Conservation (phyloP, 2,113 vertebrate genomes). For the Misgurnus anguillicaudatus region DNA sequence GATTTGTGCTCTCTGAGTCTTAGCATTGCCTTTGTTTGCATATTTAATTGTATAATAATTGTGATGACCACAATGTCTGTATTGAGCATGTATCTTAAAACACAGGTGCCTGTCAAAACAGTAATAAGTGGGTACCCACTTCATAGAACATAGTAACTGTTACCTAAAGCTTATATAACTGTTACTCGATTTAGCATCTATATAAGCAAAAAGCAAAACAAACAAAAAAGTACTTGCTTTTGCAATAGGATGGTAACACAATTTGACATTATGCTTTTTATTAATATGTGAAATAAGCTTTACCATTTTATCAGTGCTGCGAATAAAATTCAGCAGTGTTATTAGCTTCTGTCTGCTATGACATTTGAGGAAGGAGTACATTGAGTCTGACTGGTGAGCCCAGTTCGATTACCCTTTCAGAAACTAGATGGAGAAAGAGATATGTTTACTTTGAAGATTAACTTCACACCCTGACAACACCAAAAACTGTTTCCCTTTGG, state of each 20-base stretch:
- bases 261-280: background rate
- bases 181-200: too few relatives aligned
- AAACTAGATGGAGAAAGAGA: constrained; percentile 1
- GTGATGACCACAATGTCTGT: too few relatives aligned
- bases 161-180: too few relatives aligned
- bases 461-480: background rate
- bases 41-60: too few relatives aligned
- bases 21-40: too few relatives aligned
- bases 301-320: constrained; percentile 11
- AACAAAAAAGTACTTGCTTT: background rate
- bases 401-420: constrained; percentile 5
- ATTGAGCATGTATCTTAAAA: too few relatives aligned
- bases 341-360: background rate
- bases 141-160: too few relatives aligned
- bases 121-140: background rate
- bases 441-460: constrained; percentile 14
- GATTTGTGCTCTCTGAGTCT: background rate
- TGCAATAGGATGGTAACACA: background rate
- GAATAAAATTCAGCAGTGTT: background rate
- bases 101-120: too few relatives aligned
- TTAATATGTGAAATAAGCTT: background rate
- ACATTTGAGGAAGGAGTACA: background rate
- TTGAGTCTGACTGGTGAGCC: background rate
- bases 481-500: background rate
- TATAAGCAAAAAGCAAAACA: too few relatives aligned